Conservation (phyloP, 1,140 invertebrate species). For the Macrobrachium nipponense region DNA sequence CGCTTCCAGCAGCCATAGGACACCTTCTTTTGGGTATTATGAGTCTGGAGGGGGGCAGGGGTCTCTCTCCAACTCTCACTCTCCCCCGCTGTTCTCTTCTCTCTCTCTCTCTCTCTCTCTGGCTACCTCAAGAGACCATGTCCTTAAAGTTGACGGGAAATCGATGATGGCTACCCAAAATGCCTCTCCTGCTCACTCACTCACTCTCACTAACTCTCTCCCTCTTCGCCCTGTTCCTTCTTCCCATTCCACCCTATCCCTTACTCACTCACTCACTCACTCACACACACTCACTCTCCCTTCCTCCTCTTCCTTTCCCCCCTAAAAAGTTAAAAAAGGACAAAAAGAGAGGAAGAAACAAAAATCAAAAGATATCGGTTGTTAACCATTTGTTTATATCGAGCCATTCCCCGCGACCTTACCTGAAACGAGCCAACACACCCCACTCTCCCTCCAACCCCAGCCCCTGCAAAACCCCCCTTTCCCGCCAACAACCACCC, state of each 20-base stretch:
- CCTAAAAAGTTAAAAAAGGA: too few relatives aligned
- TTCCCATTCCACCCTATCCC: neutral
- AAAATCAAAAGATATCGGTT: neutral
- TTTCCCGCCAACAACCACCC: neutral
- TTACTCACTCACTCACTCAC: neutral
- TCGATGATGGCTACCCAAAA: neutral
- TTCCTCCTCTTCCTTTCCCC: neutral
- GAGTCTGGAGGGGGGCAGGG: too few relatives aligned
- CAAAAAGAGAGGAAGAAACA: too few relatives aligned
- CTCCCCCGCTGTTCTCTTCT: neutral
- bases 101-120: constrained; percentile 5
- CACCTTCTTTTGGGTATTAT: too few relatives aligned
- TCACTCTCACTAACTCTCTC: neutral
- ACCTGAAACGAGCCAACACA: neutral
- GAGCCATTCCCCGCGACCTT: neutral
- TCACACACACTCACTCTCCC: neutral
- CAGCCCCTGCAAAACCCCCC: neutral
- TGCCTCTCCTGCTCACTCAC: neutral
- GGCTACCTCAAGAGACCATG: neutral
- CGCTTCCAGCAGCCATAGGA: too few relatives aligned
- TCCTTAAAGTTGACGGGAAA: too few relatives aligned
- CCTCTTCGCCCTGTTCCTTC: neutral
- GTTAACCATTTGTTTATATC: neutral
- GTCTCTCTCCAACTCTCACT: neutral
- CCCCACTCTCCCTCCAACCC: neutral